Evolutionary conservation across 2,113 vertebrate genomes (phyloP).

Genomic region (Lynx canadensis): DNA sequence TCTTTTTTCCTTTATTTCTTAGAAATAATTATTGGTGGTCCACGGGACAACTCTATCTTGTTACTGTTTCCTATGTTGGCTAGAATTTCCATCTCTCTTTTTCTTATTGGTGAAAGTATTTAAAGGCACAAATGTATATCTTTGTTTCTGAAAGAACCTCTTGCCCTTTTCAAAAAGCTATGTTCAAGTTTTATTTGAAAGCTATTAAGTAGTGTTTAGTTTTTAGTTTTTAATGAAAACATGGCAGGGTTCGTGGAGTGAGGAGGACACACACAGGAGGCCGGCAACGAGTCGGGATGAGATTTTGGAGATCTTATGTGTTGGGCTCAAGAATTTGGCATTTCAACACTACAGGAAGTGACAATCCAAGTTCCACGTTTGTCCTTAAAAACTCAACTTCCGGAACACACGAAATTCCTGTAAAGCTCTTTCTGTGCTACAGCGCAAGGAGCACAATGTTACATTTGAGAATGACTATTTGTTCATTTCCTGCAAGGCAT

Average conservation of each 20-base stretch:
- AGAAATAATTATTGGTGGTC: background rate
- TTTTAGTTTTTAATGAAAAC: background rate
- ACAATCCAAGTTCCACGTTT: slow-evolving; percentile 61
- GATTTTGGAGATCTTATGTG: background rate
- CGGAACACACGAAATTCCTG: slow-evolving; percentile 65
- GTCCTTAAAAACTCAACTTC: slow-evolving; percentile 62
- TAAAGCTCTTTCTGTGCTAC: slow-evolving; percentile 32
- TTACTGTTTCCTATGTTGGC: background rate
- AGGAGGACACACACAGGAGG: background rate
- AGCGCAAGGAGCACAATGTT: slow-evolving; percentile 66
- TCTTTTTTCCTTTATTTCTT: background rate
- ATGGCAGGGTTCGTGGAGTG: background rate
- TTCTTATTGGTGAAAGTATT: background rate
- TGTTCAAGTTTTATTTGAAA: slow-evolving; percentile 24
- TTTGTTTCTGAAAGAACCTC: slow-evolving; percentile 43
- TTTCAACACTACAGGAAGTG: slow-evolving; percentile 52
- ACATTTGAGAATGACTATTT: slow-evolving; percentile 68
- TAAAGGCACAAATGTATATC: background rate
- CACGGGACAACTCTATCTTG: background rate
- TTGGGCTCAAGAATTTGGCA: background rate
- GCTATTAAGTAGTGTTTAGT: background rate
- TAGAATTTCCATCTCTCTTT: background rate
- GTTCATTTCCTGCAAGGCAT: slow-evolving; percentile 76
- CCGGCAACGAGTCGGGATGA: background rate
- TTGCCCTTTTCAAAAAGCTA: slow-evolving; percentile 9